These are phyloP conservation scores for Bilobella aurantiaca DNA, from an alignment of 1,140 invertebrate genomes.

Conservation along the genomic window DNA sequence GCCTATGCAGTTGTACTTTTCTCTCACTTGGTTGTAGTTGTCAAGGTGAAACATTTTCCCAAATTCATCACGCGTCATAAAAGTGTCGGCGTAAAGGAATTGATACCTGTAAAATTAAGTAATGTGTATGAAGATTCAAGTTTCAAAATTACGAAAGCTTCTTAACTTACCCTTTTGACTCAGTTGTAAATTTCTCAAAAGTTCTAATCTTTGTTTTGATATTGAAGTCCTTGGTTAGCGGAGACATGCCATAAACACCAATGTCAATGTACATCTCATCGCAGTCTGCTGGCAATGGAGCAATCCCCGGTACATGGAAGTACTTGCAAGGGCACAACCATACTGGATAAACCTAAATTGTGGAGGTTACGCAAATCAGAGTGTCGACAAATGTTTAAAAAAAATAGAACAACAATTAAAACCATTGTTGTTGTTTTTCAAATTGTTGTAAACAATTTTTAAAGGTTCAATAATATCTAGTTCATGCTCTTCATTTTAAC, in stretches of 20 bases:
- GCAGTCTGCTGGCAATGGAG: background rate
- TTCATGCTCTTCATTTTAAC: no score
- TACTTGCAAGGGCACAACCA: conserved; percentile 72
- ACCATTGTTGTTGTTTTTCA: no score
- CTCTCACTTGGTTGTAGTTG: conserved; percentile 59
- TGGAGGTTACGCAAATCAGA: no score
- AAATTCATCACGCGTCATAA: conserved; percentile 62
- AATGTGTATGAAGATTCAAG: background rate
- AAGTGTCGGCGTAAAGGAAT: conserved; percentile 75
- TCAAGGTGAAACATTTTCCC: conserved; percentile 66
- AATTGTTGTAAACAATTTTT: no score
- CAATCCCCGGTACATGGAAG: conserved; percentile 59
- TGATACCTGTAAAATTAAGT: conserved; percentile 50
- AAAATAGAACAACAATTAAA: background rate
- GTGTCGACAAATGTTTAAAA: background rate
- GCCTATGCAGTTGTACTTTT: conserved; percentile 50
- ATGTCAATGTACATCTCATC: conserved; percentile 12
- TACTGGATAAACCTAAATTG: conserved; percentile 55
- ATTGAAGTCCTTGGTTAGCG: background rate
- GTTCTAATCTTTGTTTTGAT: background rate
- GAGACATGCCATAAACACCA: conserved; percentile 7
- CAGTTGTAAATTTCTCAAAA: background rate
- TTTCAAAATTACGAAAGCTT: no score
- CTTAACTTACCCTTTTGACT: background rate
- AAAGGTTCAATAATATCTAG: no score